A percentile compares a stretch with the other conserved stretches of the same genome.
These are phyloP conservation scores for Drosophila vallismaia DNA, from an alignment of 2,888 invertebrate genomes.

Conservation along the genomic window DNA sequence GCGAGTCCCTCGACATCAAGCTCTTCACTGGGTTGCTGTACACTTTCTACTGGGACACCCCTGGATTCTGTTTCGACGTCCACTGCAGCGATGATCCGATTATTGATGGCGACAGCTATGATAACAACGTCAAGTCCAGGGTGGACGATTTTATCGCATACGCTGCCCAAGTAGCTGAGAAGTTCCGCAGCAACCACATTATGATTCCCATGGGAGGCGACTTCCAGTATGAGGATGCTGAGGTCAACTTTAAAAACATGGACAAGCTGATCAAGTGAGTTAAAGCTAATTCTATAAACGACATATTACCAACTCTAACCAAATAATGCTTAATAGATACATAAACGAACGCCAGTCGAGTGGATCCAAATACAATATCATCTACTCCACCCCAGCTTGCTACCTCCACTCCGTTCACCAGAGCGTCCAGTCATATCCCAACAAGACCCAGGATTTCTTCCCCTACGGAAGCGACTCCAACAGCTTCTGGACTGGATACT, in stretches of 20 bases:
- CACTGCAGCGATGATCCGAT: conserved; percentile 93
- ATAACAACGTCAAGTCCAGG: conserved; percentile 91
- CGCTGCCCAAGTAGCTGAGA: conserved; percentile 85
- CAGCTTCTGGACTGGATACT: conserved; percentile 97
- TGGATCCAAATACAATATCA: conserved; percentile 89
- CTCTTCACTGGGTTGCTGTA: conserved; percentile 93
- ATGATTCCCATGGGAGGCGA: conserved; percentile 96
- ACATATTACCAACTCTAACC: neutral
- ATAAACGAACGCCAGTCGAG: conserved; percentile 78
- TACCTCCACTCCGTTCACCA: conserved; percentile 90
- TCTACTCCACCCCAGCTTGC: conserved; percentile 94
- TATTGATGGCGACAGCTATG: conserved; percentile 92
- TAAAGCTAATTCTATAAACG: neutral
- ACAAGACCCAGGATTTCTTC: conserved; percentile 94
- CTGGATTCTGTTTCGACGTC: conserved; percentile 96
- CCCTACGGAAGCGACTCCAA: conserved; percentile 94
- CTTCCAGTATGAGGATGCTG: conserved; percentile 92
- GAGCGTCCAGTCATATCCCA: conserved; percentile 85
- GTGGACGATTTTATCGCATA: conserved; percentile 87
- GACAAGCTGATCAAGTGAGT: conserved; percentile 93
- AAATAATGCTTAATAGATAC: conserved; percentile 9
- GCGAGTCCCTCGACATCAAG: conserved; percentile 87
- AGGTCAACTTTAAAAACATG: conserved; percentile 92
- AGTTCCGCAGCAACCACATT: conserved; percentile 89
- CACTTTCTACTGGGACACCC: conserved; percentile 92